Conservation (phyloP, 2,797 vertebrate species). For the Platyrinchus mystaceus region DNA sequence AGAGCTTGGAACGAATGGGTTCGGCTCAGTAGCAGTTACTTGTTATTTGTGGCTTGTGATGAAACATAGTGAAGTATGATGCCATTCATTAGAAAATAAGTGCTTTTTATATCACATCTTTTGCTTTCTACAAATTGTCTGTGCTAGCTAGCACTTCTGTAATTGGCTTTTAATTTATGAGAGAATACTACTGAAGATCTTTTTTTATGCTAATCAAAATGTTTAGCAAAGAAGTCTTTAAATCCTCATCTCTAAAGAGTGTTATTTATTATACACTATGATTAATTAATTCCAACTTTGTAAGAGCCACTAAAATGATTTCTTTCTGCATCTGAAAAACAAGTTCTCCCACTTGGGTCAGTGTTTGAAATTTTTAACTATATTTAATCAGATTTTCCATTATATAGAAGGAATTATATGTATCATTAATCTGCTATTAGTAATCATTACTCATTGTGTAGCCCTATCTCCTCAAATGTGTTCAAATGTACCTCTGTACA, state of each 20-base stretch:
- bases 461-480: not conserved
- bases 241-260: not conserved
- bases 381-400: not conserved
- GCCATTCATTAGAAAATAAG: not conserved
- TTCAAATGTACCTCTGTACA: not conserved
- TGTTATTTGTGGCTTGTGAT: not conserved
- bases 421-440: not conserved
- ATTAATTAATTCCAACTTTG: not conserved
- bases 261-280: not conserved
- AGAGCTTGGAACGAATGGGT: not conserved
- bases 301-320: not conserved
- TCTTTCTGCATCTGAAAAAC: not conserved
- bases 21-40: not conserved
- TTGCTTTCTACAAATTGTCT: not conserved
- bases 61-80: not conserved
- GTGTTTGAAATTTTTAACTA: not conserved
- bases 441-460: not conserved
- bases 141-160: not conserved
- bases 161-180: not conserved
- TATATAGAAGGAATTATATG: not conserved
- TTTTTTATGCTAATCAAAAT: not conserved
- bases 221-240: not conserved
- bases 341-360: not conserved
- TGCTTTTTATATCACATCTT: not conserved
- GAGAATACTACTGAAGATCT: not conserved